Base-by-base conservation (phyloP, 2,797 vertebrate species). In the Enteromius argenteus region DNA sequence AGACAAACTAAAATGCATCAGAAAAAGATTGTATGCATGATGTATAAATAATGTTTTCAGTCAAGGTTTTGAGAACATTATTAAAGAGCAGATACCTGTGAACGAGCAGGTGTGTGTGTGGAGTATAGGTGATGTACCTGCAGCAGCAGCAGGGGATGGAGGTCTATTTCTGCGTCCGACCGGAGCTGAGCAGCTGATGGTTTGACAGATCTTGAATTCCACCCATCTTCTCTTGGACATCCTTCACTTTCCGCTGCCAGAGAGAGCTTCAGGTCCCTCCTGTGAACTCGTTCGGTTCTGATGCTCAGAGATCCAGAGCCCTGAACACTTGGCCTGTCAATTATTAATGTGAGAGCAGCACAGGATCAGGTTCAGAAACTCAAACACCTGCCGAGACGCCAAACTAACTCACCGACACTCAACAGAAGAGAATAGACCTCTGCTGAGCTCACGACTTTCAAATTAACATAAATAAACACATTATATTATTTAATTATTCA, bases 161-260 rank as follows among this genome's bases (percentile, higher is more conserved):
- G 90, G 85, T 85, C 93, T 93, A 84, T 92, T 91, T 91, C 94
- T 94, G 88, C 92, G 91, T 89, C 92, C 93, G 90, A 93, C 90
- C 0, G 93, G 93, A 91, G 94, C 94, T 3, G 92, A 94, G 83
- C 94, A 97, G 87, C 92, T 96, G 92, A 96, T 97, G 13, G 95
- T 97, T 91, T 97, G 96, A 87, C 89, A 95, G 92, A 97, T 95
- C 92, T 94, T 96, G 91, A 98, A 89, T 91, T 97, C 93, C 87
- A 96, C 92, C 85, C 95, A 95, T 93, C 93, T 94, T 93, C 93
- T 96, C 93, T 95, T 97, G 79, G 95, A 95, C 95, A 97, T 97
- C 86, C 88, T 95, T 86, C 80, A 79, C 13, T 51, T n/a, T 64
- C 60, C 5, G 4, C 17, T 23, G 42, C 8, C 27, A 49, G 17